phyloP scores from a whole-genome alignment of 2,797 vertebrate species.

The Phrynocephalus forsythii region DNA sequence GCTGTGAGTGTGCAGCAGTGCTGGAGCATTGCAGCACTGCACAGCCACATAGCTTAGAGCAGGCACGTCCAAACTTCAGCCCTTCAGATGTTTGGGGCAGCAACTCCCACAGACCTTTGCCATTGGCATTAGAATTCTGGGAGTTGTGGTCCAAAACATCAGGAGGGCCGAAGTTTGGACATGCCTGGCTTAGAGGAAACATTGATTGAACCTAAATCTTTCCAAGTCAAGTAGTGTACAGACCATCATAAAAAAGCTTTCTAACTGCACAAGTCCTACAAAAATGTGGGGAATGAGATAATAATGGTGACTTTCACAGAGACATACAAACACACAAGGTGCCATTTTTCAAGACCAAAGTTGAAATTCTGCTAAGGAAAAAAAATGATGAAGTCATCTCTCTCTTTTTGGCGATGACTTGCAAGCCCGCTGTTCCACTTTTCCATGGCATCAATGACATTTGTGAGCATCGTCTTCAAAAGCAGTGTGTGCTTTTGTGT shows the following conservation, averaged over 20 bases:
- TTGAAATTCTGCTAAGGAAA: slow-evolving; percentile 12
- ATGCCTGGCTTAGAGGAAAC: no score
- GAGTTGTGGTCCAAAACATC: no score
- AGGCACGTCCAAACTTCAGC: no score
- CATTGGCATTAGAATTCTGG: no score
- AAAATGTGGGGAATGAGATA: not conserved
- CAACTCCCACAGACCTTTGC: no score
- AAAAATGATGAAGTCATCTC: slow-evolving; percentile 32
- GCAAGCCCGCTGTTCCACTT: slow-evolving; percentile 51
- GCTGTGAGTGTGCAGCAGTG: no score
- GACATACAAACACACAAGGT: not conserved
- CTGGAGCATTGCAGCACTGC: no score
- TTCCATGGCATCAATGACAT: slow-evolving; percentile 70
- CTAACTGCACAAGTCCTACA: not conserved
- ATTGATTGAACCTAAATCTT: no score
- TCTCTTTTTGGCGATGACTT: slow-evolving; percentile 54
- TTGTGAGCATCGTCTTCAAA: slow-evolving; percentile 72
- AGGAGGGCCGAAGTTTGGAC: no score
- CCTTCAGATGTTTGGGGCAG: no score
- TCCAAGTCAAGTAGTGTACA: not conserved
- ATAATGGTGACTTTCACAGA: not conserved
- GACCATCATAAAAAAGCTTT: not conserved
- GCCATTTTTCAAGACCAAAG: not conserved
- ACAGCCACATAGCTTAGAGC: no score
- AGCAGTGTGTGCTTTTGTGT: slow-evolving; percentile 73